A percentile compares a stretch with the other conserved stretches of the same genome.
Evolutionary conservation across 2,113 vertebrate species (phyloP).

Genomic region (Hemichromis elongatus): DNA sequence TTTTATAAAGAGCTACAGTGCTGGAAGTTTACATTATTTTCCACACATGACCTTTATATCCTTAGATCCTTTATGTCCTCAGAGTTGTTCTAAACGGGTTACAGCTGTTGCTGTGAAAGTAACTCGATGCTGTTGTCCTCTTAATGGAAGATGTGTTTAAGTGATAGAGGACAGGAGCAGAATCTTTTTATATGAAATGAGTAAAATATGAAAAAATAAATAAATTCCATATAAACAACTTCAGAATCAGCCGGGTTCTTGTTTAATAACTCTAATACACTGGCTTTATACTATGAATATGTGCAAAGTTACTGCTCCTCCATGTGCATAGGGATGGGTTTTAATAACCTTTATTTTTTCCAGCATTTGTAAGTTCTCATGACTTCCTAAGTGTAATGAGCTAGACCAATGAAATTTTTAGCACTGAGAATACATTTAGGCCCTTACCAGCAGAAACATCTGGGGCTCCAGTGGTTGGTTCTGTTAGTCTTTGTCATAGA

Average conservation of each 20-base stretch:
- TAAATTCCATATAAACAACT: too few species aligned
- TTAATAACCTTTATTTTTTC: background rate
- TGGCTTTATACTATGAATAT: background rate
- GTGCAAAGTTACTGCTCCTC: background rate
- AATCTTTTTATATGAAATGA: background rate
- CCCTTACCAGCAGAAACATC: background rate
- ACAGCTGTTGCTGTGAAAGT: background rate
- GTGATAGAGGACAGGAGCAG: background rate
- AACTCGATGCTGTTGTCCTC: background rate
- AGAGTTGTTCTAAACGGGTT: background rate
- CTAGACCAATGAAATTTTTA: background rate
- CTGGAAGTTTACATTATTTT: background rate
- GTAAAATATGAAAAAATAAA: background rate
- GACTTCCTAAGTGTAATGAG: background rate
- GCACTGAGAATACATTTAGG: background rate
- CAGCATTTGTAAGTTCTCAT: background rate
- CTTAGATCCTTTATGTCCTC: background rate
- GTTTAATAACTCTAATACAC: background rate
- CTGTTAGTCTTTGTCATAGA: background rate
- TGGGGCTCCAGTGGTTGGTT: background rate
- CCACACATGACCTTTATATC: background rate
- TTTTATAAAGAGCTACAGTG: background rate
- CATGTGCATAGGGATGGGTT: background rate
- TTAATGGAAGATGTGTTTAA: background rate
- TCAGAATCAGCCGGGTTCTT: too few species aligned